These are phyloP conservation scores for Stenodema calcarata DNA, from an alignment of 2,888 invertebrate genomes.

Conservation along the genomic window DNA sequence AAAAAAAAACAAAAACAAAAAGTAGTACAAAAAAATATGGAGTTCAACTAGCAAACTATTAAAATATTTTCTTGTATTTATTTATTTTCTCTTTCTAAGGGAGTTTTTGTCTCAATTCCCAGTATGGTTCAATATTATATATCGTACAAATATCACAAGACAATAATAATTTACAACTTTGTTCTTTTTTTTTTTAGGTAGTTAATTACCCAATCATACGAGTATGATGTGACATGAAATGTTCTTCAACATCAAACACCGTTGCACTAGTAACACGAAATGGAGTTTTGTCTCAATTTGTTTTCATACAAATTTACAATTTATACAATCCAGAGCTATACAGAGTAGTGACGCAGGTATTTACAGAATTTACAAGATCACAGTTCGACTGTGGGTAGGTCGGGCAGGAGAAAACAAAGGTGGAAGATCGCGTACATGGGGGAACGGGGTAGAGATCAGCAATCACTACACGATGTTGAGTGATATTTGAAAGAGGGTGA, in stretches of 20 bases:
- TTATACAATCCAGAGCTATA: not conserved
- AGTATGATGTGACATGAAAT: not conserved
- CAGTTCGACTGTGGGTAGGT: not conserved
- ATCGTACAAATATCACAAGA: constrained; percentile 2
- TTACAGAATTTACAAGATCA: not conserved
- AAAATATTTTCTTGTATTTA: not conserved
- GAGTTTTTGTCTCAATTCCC: not conserved
- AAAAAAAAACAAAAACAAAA: not conserved
- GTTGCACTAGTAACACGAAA: not conserved
- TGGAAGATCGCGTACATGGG: no score
- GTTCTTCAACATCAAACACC: not conserved
- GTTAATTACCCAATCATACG: not conserved
- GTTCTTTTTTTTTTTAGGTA: not conserved
- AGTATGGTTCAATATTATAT: not conserved
- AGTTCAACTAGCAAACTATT: not conserved
- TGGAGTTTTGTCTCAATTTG: not conserved
- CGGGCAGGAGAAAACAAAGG: no score
- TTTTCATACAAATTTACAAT: not conserved
- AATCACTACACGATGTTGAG: no score
- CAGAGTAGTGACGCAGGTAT: not conserved
- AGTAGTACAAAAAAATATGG: not conserved
- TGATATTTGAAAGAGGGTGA: no score
- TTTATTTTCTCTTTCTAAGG: not conserved
- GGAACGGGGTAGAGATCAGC: no score
- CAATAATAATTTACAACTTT: not conserved